These are phyloP conservation scores for Rhyacichthys aspro DNA, from an alignment of 2,797 vertebrate species.

Conservation along the genomic window DNA sequence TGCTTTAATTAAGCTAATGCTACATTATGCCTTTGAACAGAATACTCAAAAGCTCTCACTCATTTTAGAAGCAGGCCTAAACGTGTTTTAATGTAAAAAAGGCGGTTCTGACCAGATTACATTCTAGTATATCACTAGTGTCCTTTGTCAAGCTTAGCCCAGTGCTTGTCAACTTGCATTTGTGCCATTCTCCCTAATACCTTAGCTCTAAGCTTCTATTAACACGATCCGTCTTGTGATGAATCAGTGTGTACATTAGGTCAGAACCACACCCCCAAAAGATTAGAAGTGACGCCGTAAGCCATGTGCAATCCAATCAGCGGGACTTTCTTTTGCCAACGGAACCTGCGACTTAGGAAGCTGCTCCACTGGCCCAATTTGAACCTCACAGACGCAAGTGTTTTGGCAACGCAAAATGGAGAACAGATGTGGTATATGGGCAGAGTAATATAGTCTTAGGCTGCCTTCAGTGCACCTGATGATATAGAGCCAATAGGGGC, in stretches of 20 bases:
- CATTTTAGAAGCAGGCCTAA: slow-evolving; percentile 3
- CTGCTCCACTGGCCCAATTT: slow-evolving; percentile 59
- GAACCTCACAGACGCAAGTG: slow-evolving; percentile 56
- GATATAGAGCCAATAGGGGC: slow-evolving; percentile 81
- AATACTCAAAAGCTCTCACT: not conserved
- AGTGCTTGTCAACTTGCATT: slow-evolving; percentile 19
- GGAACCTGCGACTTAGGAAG: slow-evolving; percentile 50
- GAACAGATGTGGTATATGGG: slow-evolving; percentile 78
- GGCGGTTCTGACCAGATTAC: not conserved
- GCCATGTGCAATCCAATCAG: slow-evolving; percentile 45
- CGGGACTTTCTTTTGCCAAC: slow-evolving; percentile 37
- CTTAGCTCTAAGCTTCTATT: slow-evolving; percentile 22
- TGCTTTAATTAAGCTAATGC: slow-evolving; percentile 10
- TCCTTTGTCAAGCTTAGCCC: slow-evolving; percentile 9
- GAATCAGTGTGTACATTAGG: slow-evolving; percentile 45
- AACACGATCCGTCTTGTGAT: slow-evolving; percentile 26
- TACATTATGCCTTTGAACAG: not conserved
- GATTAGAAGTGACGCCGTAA: slow-evolving; percentile 43
- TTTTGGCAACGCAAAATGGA: slow-evolving; percentile 69
- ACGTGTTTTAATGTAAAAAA: slow-evolving; percentile 4
- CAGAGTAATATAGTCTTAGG: slow-evolving; percentile 79
- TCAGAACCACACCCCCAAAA: slow-evolving; percentile 31
- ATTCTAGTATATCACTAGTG: slow-evolving; percentile 1
- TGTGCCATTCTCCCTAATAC: slow-evolving; percentile 13
- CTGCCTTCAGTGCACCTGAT: slow-evolving; percentile 75